These are phyloP conservation scores for Ischnus inquisitorius DNA, from an alignment of 2,888 invertebrate species.

Conservation along the genomic window DNA sequence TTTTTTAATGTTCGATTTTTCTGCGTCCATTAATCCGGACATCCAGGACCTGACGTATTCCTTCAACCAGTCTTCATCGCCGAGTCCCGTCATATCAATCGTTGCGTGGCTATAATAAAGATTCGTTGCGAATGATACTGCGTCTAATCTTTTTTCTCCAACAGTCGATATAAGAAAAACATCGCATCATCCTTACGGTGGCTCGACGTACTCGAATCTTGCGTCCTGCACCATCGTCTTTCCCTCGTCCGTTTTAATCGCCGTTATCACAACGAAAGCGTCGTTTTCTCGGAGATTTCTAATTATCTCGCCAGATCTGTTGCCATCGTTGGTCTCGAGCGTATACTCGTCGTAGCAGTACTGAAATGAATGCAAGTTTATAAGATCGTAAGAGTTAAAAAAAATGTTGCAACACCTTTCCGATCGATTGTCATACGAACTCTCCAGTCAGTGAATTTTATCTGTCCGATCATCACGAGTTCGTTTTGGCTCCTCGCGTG, in stretches of 20 bases:
- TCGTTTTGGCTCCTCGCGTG: neutral
- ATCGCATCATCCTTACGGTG: neutral
- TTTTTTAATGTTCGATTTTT: neutral
- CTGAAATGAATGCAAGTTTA: neutral
- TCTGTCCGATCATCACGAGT: neutral
- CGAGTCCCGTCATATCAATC: neutral
- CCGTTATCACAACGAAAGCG: neutral
- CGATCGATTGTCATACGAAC: neutral
- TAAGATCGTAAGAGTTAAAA: neutral
- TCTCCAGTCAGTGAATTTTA: neutral
- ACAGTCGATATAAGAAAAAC: neutral
- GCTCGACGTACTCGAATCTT: neutral
- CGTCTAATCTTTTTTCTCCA: neutral
- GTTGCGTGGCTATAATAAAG: neutral
- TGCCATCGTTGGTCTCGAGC: neutral
- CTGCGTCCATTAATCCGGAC: neutral
- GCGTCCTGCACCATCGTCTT: neutral
- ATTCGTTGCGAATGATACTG: neutral
- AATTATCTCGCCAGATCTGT: neutral
- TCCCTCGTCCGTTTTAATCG: neutral
- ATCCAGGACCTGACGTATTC: neutral
- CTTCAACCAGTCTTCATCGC: neutral
- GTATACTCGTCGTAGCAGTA: neutral
- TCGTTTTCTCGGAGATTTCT: neutral
- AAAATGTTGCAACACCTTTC: neutral